These are phyloP conservation scores for Formica aserva DNA, from an alignment of 2,888 invertebrate species.

Conservation along the genomic window DNA sequence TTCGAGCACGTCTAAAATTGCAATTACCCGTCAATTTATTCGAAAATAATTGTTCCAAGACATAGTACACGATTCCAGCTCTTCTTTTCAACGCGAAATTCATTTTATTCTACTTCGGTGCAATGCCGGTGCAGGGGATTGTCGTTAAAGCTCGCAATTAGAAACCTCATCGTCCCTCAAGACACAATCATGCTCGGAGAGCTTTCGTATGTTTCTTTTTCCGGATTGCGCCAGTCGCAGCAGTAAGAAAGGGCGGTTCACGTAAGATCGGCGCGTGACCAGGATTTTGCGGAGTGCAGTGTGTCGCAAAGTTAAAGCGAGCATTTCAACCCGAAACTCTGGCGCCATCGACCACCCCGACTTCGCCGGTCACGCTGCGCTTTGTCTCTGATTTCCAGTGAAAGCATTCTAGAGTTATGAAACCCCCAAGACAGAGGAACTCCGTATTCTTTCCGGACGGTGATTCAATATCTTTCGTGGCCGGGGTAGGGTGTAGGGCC, in stretches of 20 bases:
- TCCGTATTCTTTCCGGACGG: conserved; percentile 60
- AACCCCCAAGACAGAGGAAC: conserved; percentile 57
- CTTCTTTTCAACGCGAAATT: conserved; percentile 9
- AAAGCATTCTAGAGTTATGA: conserved; percentile 58
- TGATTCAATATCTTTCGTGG: conserved; percentile 62
- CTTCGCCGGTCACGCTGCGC: conserved; percentile 48
- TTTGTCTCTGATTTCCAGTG: conserved; percentile 57
- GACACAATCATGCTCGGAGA: conserved; percentile 34
- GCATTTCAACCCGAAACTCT: conserved; percentile 30
- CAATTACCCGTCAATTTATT: background rate
- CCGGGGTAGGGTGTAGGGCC: conserved; percentile 11
- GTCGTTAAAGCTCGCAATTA: conserved; percentile 50
- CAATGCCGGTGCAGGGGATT: conserved; percentile 11
- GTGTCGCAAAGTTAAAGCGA: conserved; percentile 41
- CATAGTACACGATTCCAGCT: background rate
- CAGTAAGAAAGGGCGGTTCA: conserved; percentile 34
- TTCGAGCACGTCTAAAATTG: background rate
- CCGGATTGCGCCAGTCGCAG: conserved; percentile 24
- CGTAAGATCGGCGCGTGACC: conserved; percentile 60
- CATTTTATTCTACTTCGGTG: conserved; percentile 1
- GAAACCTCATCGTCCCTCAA: conserved; percentile 42
- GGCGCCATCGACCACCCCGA: conserved; percentile 20
- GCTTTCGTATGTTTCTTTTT: conserved; percentile 42
- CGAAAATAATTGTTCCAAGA: background rate
- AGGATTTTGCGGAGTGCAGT: conserved; percentile 39